Percentiles rank a stretch among this genome's conserved stretches.
Conservation (phyloP, 2,797 vertebrate species). For the Mormyrops attenuatus region DNA sequence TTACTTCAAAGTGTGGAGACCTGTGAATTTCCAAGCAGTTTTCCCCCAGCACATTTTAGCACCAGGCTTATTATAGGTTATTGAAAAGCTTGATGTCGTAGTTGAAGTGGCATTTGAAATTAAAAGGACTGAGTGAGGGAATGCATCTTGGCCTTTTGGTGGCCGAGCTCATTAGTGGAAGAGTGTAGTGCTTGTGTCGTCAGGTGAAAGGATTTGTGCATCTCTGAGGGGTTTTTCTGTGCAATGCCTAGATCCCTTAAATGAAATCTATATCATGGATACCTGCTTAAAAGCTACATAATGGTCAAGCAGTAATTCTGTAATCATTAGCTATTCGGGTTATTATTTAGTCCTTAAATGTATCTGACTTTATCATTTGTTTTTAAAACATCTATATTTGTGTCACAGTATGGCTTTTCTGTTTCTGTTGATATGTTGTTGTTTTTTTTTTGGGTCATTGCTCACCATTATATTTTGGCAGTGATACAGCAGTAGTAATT, state of each 20-base stretch:
- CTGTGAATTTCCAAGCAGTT: slow-evolving; percentile 5
- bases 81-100: slow-evolving; percentile 11
- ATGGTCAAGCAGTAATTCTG: slow-evolving; percentile 21
- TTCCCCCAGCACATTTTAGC: neutral
- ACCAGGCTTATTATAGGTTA: slow-evolving; percentile 4
- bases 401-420: neutral
- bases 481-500: neutral
- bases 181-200: slow-evolving; percentile 40
- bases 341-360: neutral
- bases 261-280: slow-evolving; percentile 42
- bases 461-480: neutral
- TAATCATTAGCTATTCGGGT: neutral
- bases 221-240: slow-evolving; percentile 50
- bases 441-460: neutral
- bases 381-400: neutral
- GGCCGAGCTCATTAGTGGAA: slow-evolving; percentile 35
- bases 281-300: slow-evolving; percentile 35
- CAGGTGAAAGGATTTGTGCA: slow-evolving; percentile 46
- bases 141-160: slow-evolving; percentile 7
- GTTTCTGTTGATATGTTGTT: neutral
- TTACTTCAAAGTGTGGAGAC: neutral
- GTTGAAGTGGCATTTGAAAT: slow-evolving; percentile 1
- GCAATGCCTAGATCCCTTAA: slow-evolving; percentile 35
- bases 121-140: slow-evolving; percentile 7
- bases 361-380: neutral